A percentile compares a stretch with the other conserved stretches of the same genome.
Evolutionary conservation across 2,888 invertebrate genomes (phyloP).

Genomic region (Eueremaeus valkanovi): DNA sequence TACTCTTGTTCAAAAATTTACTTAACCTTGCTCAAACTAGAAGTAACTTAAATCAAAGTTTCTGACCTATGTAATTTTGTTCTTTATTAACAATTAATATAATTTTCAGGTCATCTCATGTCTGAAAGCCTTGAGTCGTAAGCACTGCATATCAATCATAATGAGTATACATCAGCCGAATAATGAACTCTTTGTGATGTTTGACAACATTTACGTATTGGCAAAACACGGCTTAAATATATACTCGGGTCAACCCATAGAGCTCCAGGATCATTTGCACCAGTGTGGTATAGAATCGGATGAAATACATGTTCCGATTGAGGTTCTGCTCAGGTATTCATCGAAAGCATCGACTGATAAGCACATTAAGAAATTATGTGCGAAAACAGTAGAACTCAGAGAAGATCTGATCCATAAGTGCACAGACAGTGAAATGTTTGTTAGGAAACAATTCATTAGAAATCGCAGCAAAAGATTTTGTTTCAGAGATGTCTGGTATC

Average conservation of each 20-base stretch:
- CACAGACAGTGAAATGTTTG: background rate
- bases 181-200: background rate
- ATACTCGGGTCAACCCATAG: background rate
- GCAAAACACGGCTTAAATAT: background rate
- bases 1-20: no score
- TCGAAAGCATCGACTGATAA: background rate
- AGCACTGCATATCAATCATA: background rate
- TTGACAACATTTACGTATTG: background rate
- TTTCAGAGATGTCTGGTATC: background rate
- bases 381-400: background rate
- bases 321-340: background rate
- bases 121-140: background rate
- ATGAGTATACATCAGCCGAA: constrained; percentile 17
- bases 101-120: background rate
- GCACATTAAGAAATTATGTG: background rate
- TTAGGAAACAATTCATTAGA: background rate
- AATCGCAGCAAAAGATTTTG: background rate
- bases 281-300: background rate
- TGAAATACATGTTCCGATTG: background rate
- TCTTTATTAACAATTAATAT: no score
- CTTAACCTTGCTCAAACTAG: no score
- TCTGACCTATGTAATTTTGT: background rate
- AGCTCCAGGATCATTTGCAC: background rate
- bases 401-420: background rate
- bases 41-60: background rate